Percentiles rank a stretch among this genome's conserved stretches.
These are phyloP conservation scores for Epistrophe grossulariae DNA, from an alignment of 2,888 invertebrate species.

Conservation along the genomic window DNA sequence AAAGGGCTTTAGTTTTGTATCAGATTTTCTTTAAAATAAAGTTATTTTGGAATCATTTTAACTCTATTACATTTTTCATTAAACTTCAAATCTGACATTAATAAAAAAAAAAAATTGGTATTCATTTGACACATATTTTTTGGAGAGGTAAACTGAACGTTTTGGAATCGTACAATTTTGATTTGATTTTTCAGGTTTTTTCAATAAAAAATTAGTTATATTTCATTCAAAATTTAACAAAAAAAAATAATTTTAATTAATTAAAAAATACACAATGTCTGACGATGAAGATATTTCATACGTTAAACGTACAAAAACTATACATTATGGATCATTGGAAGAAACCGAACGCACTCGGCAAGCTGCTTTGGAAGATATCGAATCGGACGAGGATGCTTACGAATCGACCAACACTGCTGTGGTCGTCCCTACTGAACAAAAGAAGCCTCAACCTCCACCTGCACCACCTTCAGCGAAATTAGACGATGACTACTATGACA, in stretches of 20 bases:
- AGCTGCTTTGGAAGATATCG: slow-evolving; percentile 84
- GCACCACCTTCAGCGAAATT: slow-evolving; percentile 80
- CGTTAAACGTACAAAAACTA: slow-evolving; percentile 89
- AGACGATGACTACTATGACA: slow-evolving; percentile 84
- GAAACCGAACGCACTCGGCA: slow-evolving; percentile 91
- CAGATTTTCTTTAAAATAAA: neutral
- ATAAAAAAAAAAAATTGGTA: neutral
- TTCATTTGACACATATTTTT: slow-evolving; percentile 18
- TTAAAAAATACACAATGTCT: slow-evolving; percentile 86
- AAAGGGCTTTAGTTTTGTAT: no score
- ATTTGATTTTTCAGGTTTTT: slow-evolving; percentile 14
- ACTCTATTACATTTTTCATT: no score
- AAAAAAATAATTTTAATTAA: neutral
- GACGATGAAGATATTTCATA: slow-evolving; percentile 91
- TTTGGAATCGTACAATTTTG: slow-evolving; percentile 46
- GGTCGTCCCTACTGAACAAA: slow-evolving; percentile 78
- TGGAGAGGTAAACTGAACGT: slow-evolving; percentile 55
- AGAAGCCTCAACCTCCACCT: slow-evolving; percentile 83
- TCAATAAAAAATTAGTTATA: slow-evolving; percentile 34
- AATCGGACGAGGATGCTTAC: slow-evolving; percentile 87
- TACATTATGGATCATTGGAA: slow-evolving; percentile 96
- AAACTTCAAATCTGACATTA: slow-evolving; percentile 21
- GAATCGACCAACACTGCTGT: slow-evolving; percentile 81
- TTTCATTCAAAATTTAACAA: neutral
- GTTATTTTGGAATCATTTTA: neutral